phyloP scores from a whole-genome alignment of 2,888 invertebrate species.

The Caenorhabditis sinica region DNA sequence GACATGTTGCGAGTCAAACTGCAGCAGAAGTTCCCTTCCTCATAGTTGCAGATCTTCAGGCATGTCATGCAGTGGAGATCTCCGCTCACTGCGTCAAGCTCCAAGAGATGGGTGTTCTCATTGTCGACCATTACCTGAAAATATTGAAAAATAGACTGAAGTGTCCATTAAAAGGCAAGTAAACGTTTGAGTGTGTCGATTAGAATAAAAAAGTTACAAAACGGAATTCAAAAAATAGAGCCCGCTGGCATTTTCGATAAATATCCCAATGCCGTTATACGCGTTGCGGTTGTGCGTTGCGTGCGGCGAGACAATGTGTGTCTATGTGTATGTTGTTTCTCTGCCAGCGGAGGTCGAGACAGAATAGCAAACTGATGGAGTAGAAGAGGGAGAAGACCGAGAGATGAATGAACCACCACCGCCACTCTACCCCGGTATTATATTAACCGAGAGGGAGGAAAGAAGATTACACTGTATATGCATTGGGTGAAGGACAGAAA shows the following conservation, averaged over 20 bases:
- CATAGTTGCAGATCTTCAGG: conserved; percentile 18
- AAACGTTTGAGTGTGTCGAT: too few species aligned
- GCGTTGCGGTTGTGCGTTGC: conserved; percentile 1
- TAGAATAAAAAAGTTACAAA: neutral
- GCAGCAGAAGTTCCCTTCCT: conserved; percentile 3
- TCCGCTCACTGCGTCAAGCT: neutral
- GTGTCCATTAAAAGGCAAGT: too few species aligned
- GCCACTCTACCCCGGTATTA: neutral
- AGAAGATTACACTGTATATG: neutral
- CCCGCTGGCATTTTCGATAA: neutral
- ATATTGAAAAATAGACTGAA: neutral
- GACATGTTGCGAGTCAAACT: neutral
- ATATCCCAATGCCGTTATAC: neutral
- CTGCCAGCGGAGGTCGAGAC: neutral
- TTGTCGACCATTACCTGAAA: conserved; percentile 4
- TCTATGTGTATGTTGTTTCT: neutral
- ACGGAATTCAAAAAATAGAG: neutral
- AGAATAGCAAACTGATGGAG: neutral
- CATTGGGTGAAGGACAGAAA: neutral
- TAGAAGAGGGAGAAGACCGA: neutral
- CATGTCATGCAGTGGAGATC: conserved; percentile 42
- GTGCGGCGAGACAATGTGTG: conserved; percentile 1
- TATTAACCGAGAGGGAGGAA: neutral
- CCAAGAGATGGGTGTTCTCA: neutral
- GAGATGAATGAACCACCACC: conserved; percentile 13